Conservation (phyloP, 2,888 invertebrate species). For the Drosophila aldrichi region DNA sequence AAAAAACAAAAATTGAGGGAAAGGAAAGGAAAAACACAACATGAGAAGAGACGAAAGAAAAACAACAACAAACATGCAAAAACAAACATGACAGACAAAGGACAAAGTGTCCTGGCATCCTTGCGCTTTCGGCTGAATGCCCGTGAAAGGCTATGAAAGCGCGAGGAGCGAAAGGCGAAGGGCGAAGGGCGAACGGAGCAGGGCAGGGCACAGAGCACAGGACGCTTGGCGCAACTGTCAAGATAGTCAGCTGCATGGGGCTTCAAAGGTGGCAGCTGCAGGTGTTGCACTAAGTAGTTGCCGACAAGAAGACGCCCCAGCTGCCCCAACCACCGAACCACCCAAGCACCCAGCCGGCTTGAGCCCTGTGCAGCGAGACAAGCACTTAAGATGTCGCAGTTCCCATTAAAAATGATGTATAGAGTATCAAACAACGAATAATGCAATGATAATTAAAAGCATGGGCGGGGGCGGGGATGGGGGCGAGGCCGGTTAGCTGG, state of each 20-base stretch:
- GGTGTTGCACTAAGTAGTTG: slow-evolving; percentile 26
- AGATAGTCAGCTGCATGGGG: slow-evolving; percentile 24
- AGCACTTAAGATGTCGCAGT: slow-evolving; percentile 69
- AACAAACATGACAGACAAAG: slow-evolving; percentile 50
- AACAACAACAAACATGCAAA: slow-evolving; percentile 10
- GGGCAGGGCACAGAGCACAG: background rate
- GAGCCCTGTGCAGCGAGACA: slow-evolving; percentile 4
- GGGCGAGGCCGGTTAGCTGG: no score
- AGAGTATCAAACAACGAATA: slow-evolving; percentile 65
- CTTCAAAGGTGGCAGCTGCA: slow-evolving; percentile 46
- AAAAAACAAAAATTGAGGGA: background rate
- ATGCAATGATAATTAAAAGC: slow-evolving; percentile 76
- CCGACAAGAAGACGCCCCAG: slow-evolving; percentile 11
- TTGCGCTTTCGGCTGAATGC: slow-evolving; percentile 53
- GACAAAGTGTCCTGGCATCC: slow-evolving; percentile 44
- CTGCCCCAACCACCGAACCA: background rate
- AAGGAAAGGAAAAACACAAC: background rate
- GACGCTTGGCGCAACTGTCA: slow-evolving; percentile 31
- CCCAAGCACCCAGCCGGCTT: background rate
- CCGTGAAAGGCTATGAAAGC: slow-evolving; percentile 58
- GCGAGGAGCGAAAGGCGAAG: slow-evolving; percentile 30
- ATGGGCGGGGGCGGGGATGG: no score
- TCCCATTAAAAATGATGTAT: slow-evolving; percentile 72
- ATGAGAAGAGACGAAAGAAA: slow-evolving; percentile 1
- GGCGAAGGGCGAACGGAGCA: background rate